Percentiles rank a stretch among this genome's conserved stretches.
Conservation (phyloP, 23 tunicate genomes). For the Trididemnum nubilum region DNA sequence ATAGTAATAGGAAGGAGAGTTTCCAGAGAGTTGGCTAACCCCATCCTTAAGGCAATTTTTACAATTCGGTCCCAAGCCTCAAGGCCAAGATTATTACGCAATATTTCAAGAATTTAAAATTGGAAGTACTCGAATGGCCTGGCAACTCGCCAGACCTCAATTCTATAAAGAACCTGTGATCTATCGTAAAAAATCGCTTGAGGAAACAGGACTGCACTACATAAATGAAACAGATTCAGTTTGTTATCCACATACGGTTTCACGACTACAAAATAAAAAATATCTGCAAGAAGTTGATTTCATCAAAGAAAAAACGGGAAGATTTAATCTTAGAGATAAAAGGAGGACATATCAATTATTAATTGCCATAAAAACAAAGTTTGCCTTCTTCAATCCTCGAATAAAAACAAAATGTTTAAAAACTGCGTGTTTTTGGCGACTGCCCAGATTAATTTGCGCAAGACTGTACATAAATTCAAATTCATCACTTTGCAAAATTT, state of each 20-base stretch:
- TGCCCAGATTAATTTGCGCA: constrained; percentile 13
- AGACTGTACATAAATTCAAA: no score
- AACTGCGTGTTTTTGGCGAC: not conserved
- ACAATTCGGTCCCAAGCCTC: not conserved
- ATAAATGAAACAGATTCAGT: not conserved
- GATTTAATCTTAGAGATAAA: not conserved
- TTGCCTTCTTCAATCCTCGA: constrained; percentile 4
- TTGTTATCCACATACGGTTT: constrained; percentile 18
- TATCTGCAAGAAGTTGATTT: constrained; percentile 12
- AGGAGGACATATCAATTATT: constrained; percentile 9
- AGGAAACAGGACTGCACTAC: no score
- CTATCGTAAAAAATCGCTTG: no score
- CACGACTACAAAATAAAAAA: constrained; percentile 6
- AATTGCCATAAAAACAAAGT: constrained; percentile 14
- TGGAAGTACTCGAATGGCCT: constrained; percentile 3
- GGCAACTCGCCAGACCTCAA: no score
- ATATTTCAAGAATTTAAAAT: not conserved
- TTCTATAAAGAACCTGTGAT: no score
- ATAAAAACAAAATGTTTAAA: constrained; percentile 19
- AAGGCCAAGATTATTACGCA: not conserved
- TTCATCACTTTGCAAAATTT: no score
- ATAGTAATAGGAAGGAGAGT: not conserved
- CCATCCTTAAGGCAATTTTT: not conserved
- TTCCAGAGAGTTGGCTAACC: constrained; percentile 3
- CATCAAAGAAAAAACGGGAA: not conserved